Evolutionary conservation across 2,888 invertebrate species (phyloP).

Genomic region (Hoplodrina ambigua): DNA sequence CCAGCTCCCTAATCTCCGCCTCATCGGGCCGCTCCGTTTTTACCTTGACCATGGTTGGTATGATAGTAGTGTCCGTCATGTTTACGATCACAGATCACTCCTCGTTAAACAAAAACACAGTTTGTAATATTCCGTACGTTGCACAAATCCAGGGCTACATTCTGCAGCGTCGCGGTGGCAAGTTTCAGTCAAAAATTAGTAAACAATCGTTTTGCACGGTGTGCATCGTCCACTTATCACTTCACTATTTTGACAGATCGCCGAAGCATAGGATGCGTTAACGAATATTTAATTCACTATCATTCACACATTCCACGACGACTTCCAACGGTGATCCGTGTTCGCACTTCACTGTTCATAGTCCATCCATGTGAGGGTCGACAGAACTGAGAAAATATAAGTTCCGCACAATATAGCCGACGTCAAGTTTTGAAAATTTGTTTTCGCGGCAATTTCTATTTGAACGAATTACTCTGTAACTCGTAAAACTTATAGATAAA

Average conservation of each 20-base stretch:
- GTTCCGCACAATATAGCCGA: conserved; percentile 74
- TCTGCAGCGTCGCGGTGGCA: conserved; percentile 72
- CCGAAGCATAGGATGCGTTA: conserved; percentile 62
- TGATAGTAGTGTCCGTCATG: conserved; percentile 75
- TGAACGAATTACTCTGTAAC: conserved; percentile 52
- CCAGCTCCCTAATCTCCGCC: conserved; percentile 96
- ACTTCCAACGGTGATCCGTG: conserved; percentile 62
- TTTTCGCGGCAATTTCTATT: conserved; percentile 75
- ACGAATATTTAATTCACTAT: conserved; percentile 59
- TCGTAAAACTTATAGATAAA: conserved; percentile 55
- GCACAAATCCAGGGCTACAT: conserved; percentile 78
- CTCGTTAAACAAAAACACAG: conserved; percentile 44
- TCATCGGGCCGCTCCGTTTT: conserved; percentile 95
- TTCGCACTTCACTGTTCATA: conserved; percentile 55
- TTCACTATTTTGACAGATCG: conserved; percentile 83
- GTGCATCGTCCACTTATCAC: conserved; percentile 77
- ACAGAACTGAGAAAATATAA: conserved; percentile 71
- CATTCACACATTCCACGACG: conserved; percentile 64
- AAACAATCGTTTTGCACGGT: conserved; percentile 78
- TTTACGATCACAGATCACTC: conserved; percentile 62
- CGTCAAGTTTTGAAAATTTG: conserved; percentile 76
- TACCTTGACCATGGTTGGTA: conserved; percentile 85
- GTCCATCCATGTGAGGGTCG: conserved; percentile 74
- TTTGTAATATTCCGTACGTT: conserved; percentile 49
- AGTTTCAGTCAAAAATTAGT: conserved; percentile 79